These are phyloP conservation scores for Butorides virescens DNA, from an alignment of 2,113 vertebrate genomes.

Conservation along the genomic window DNA sequence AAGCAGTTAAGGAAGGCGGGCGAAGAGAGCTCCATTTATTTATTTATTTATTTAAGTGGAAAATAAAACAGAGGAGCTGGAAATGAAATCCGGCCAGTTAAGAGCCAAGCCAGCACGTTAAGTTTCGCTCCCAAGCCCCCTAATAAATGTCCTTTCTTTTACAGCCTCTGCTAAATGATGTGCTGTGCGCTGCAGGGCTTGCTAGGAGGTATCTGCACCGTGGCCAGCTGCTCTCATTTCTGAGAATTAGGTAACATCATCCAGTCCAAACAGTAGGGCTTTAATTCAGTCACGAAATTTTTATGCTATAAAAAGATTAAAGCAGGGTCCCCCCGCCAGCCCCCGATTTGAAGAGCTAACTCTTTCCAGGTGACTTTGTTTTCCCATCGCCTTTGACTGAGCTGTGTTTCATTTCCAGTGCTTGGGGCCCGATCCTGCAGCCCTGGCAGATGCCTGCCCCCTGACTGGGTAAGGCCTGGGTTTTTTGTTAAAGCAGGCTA, in stretches of 20 bases:
- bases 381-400: not conserved
- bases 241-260: slow-evolving; percentile 43
- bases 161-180: slow-evolving; percentile 20
- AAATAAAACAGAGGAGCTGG: not conserved
- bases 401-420: not conserved
- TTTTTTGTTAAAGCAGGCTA: not conserved
- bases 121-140: not conserved
- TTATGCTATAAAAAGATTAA: slow-evolving; percentile 45
- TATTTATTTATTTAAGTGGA: not conserved
- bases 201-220: not conserved
- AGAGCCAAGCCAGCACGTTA: not conserved
- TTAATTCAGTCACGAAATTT: slow-evolving; percentile 26
- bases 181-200: not conserved
- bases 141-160: slow-evolving; percentile 45
- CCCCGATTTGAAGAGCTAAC: not conserved
- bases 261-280: slow-evolving; percentile 30
- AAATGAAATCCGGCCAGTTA: not conserved
- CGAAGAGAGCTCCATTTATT: not conserved
- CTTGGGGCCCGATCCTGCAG: not conserved
- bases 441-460: not conserved
- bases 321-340: not conserved
- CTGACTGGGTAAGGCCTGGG: not conserved
- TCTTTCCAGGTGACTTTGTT: slow-evolving; percentile 28
- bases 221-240: not conserved
- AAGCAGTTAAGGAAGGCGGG: not conserved